Evolutionary conservation across 2,113 vertebrate species (phyloP).

Genomic region (Xyrauchen texanus): DNA sequence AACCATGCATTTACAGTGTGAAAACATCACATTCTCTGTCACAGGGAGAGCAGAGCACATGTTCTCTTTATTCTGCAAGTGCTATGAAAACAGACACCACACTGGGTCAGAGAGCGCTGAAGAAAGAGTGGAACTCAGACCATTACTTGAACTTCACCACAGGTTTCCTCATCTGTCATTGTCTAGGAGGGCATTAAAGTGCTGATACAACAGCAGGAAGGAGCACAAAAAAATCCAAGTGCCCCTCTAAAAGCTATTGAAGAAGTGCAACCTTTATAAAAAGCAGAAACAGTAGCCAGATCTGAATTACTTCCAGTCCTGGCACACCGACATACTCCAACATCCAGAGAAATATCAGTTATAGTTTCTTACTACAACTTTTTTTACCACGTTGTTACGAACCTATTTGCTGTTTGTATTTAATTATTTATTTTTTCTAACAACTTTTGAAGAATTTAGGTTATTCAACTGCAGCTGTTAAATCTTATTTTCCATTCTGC

Average conservation of each 20-base stretch:
- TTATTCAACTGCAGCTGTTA: no score
- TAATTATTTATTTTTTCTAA: no score
- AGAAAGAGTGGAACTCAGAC: background rate
- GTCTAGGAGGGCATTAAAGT: conserved; percentile 5
- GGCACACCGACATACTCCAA: background rate
- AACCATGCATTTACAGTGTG: conserved; percentile 31
- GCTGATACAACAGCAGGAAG: background rate
- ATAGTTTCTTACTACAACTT: background rate
- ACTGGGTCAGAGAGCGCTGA: conserved; percentile 11
- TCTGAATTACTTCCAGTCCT: background rate
- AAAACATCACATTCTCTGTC: conserved; percentile 37
- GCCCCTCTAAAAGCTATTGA: background rate
- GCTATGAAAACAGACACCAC: conserved; percentile 18
- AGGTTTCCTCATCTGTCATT: conserved; percentile 17
- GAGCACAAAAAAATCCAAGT: background rate
- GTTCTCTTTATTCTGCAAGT: background rate
- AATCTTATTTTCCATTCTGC: no score
- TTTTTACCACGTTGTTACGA: no score
- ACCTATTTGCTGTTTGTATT: no score
- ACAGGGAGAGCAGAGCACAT: background rate
- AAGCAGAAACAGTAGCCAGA: background rate
- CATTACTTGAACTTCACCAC: conserved; percentile 17
- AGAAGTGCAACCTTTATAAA: background rate
- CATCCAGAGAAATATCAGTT: background rate
- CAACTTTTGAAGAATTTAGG: no score